These are phyloP conservation scores for Acrocephalus kingi DNA, from an alignment of 2,113 vertebrate species.

Conservation along the genomic window DNA sequence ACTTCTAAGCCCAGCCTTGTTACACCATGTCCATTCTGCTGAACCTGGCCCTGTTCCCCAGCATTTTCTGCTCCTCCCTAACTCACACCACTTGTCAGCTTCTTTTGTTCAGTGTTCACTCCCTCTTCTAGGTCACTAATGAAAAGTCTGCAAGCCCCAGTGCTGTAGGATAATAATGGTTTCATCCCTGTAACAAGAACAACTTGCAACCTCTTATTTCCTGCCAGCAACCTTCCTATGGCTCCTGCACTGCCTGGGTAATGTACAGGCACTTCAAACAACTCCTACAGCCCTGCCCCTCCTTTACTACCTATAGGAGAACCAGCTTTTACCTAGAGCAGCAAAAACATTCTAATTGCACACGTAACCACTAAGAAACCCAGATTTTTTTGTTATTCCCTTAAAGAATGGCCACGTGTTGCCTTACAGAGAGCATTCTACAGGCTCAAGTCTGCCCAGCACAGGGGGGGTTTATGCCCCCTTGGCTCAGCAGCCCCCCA, in stretches of 20 bases:
- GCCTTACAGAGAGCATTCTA: too few relatives aligned
- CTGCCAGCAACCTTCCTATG: background rate
- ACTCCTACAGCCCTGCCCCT: background rate
- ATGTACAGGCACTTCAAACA: background rate
- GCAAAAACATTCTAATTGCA: background rate
- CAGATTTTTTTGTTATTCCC: rapidly evolving
- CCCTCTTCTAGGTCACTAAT: background rate
- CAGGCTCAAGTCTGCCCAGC: background rate
- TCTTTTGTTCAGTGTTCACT: background rate
- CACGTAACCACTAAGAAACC: background rate
- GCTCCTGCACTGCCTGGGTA: background rate
- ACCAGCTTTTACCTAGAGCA: background rate
- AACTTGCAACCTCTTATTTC: background rate
- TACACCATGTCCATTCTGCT: background rate
- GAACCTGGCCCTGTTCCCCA: background rate
- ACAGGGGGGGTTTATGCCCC: too few relatives aligned
- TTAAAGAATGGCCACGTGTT: background rate
- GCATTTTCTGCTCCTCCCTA: background rate
- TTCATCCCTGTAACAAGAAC: background rate
- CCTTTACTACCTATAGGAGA: background rate
- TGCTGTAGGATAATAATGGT: background rate
- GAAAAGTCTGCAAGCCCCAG: background rate
- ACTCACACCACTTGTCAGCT: background rate
- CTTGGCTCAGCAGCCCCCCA: background rate
- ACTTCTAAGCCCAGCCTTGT: background rate